Evolutionary conservation across 2,797 vertebrate species (phyloP), one percentile per base, ranked within the genome.

Genomic region (Spatula versicolor): DNA sequence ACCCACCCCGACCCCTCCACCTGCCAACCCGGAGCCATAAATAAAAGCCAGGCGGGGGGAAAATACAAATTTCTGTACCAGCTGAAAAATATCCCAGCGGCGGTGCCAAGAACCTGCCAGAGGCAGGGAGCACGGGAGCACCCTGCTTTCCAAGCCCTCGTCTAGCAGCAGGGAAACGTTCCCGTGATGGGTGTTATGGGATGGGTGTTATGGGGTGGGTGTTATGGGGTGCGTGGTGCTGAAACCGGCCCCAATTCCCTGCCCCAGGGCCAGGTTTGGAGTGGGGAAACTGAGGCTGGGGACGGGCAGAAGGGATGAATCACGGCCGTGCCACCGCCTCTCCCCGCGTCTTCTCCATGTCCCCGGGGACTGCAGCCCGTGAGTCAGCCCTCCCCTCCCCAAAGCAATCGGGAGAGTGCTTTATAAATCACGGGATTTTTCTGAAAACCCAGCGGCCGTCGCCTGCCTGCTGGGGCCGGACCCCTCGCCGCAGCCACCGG

Each of bases 71-170:
- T 94, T 87, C 91, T 90, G 55, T 85, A 92, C 37, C 15, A 33
- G 64, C 11, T 90, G 94, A 89, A 78, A 96, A 92, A 92, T 68
- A 85, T 83, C 68, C 75, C 80, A 4, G 82, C 2, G 3, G 35
- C 1, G 1, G 13, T 77, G 97, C 96, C 94, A 96, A 90, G 95
- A 96, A 93, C 6, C 88, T 88, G 92, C 91, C 93, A 91, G 83
- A 33, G 56, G 75, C 26, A 3, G 11, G 93, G 55, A 64, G 23
- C 33, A 67, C 21, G 0, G 50, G 79, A 95, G 79, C 78, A 81
- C 73, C 46, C 60, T 3, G 5, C 79, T 55, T 13, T 74, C 55
- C 85, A 90, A 95, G 41, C 88, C 43, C 26, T 82, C 86, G 83
- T 90, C 86, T 46, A 52, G 72, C 83, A 73, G 68, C 1, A 5